Conservation (phyloP, 2,797 vertebrate genomes). For the Hyperoplus lanceolatus region DNA sequence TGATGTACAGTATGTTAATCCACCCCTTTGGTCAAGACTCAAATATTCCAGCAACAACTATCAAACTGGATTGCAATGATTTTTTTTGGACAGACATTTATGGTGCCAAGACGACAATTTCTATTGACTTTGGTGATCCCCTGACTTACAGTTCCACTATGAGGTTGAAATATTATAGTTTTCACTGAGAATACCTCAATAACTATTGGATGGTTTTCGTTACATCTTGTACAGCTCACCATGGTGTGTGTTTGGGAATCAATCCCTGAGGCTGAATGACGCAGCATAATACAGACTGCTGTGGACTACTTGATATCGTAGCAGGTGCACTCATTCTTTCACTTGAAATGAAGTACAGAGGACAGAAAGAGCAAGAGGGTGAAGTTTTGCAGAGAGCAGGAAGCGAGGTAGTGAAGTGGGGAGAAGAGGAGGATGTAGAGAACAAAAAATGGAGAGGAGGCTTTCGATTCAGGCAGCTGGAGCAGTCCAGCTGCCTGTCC, state of each 20-base stretch:
- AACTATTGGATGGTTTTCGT: no score
- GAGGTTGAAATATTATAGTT: background rate
- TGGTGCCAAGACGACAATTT: no score
- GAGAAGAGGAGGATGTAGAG: constrained; percentile 41
- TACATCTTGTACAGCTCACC: no score
- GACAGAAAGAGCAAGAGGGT: constrained; percentile 21
- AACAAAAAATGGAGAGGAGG: constrained; percentile 42
- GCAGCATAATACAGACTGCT: background rate
- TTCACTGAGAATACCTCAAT: background rate
- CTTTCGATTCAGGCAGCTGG: constrained; percentile 45
- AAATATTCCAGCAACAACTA: no score
- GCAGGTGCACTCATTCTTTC: background rate
- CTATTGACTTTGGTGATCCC: no score
- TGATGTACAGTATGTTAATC: no score
- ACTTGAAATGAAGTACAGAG: background rate
- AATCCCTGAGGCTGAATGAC: background rate
- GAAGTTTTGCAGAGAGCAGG: constrained; percentile 6
- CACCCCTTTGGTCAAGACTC: no score
- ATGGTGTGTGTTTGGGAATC: no score
- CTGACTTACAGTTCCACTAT: background rate
- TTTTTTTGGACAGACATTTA: no score
- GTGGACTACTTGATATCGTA: background rate
- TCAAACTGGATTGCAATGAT: no score
- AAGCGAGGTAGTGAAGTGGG: constrained; percentile 36
- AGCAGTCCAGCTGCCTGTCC: constrained; percentile 39